These are phyloP conservation scores for Anguilla marmorata DNA, from an alignment of 2,797 vertebrate genomes.

Conservation along the genomic window DNA sequence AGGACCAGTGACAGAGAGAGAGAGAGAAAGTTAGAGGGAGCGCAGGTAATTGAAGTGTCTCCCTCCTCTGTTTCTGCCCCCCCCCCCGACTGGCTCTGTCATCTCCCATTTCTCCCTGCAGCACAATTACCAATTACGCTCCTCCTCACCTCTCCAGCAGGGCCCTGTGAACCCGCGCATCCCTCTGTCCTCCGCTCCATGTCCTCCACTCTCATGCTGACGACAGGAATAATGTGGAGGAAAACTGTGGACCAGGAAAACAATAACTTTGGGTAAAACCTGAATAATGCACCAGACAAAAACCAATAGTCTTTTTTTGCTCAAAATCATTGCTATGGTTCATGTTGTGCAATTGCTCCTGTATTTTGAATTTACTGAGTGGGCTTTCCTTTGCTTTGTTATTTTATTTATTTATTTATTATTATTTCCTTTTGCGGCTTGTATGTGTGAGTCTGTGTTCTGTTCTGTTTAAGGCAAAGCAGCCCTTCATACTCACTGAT, in stretches of 20 bases:
- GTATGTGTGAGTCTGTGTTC: not conserved
- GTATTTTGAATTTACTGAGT: not conserved
- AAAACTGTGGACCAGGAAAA: conserved; percentile 50
- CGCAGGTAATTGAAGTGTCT: conserved; percentile 83
- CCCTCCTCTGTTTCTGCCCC: conserved; percentile 69
- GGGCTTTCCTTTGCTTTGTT: not conserved
- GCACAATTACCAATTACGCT: conserved; percentile 81
- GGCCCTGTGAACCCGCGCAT: conserved; percentile 73
- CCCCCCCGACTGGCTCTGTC: conserved; percentile 61
- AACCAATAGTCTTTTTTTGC: not conserved
- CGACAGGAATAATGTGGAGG: conserved; percentile 51
- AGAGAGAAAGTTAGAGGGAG: conserved; percentile 63
- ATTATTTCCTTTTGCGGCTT: too few species aligned
- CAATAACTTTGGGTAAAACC: conserved; percentile 36
- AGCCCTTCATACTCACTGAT: not conserved
- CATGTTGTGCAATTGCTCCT: not conserved
- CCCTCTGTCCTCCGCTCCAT: conserved; percentile 71
- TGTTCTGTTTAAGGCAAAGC: not conserved
- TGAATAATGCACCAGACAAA: conserved; percentile 17
- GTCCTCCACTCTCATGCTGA: conserved; percentile 64
- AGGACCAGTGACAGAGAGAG: conserved; percentile 52
- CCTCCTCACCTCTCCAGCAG: conserved; percentile 77
- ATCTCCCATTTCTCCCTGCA: not conserved
- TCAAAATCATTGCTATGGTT: not conserved
- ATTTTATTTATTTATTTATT: not conserved